Percentiles rank a stretch among this genome's conserved stretches.
These are phyloP conservation scores for Allophyes oxyacanthae DNA, from an alignment of 2,888 invertebrate genomes.

Conservation along the genomic window DNA sequence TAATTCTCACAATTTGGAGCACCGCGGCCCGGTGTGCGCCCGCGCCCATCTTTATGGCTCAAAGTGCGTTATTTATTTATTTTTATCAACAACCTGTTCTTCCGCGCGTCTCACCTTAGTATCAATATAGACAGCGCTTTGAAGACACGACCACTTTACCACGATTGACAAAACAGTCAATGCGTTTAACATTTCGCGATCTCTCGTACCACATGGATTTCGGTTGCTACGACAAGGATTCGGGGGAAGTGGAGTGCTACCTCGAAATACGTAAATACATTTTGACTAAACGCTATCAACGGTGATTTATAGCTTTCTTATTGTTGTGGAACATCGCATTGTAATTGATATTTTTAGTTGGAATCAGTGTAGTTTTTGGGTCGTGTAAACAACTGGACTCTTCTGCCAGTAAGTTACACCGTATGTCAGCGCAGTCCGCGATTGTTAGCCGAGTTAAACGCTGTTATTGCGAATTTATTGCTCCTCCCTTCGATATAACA, in stretches of 20 bases:
- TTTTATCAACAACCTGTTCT: constrained; percentile 77
- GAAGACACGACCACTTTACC: constrained; percentile 78
- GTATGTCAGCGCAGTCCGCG: constrained; percentile 82
- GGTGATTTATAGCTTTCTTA: constrained; percentile 78
- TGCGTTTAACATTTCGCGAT: constrained; percentile 70
- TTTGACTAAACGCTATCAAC: constrained; percentile 79
- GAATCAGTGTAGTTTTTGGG: constrained; percentile 85
- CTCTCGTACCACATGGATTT: constrained; percentile 87
- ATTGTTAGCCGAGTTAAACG: constrained; percentile 77
- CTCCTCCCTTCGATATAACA: constrained; percentile 60
- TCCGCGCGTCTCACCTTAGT: constrained; percentile 79
- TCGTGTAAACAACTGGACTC: constrained; percentile 85
- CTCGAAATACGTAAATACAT: constrained; percentile 91
- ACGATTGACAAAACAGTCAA: constrained; percentile 72
- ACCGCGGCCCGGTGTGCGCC: constrained; percentile 75
- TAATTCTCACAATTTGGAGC: constrained; percentile 80
- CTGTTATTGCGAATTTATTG: constrained; percentile 71
- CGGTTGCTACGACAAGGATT: constrained; percentile 91
- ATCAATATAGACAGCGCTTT: constrained; percentile 80
- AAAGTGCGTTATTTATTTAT: constrained; percentile 87
- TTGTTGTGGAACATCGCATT: constrained; percentile 83
- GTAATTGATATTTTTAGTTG: constrained; percentile 89
- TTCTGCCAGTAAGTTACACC: constrained; percentile 81
- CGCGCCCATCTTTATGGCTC: constrained; percentile 80
- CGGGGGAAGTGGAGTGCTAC: constrained; percentile 92